Conservation (phyloP, 1,140 invertebrate genomes). For the Brachystomella parvula region DNA sequence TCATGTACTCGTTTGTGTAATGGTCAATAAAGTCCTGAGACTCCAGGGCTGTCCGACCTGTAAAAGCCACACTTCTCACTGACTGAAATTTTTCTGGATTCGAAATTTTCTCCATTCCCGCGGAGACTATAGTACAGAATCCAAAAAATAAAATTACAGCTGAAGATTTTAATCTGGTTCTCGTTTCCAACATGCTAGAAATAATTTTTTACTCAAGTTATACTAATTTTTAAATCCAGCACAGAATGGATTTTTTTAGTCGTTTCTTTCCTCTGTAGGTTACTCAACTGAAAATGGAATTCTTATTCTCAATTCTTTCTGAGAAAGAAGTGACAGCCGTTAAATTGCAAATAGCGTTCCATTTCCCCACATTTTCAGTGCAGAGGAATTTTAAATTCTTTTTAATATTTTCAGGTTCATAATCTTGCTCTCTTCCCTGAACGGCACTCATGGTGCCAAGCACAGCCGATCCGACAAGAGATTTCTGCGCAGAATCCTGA, state of each 20-base stretch:
- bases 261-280: too few species aligned
- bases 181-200: too few species aligned
- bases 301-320: conserved; percentile 3
- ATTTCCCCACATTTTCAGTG: not conserved
- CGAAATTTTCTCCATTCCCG: too few species aligned
- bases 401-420: conserved; percentile 29
- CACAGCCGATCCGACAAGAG: conserved; percentile 33
- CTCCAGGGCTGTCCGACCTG: not conserved
- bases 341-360: not conserved
- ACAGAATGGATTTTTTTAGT: too few species aligned
- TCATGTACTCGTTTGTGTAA: not conserved
- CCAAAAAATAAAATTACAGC: too few species aligned
- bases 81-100: conserved; percentile 2
- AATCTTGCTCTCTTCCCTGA: conserved; percentile 37
- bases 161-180: too few species aligned
- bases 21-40: not conserved
- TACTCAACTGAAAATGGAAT: too few species aligned
- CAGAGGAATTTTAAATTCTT: not conserved
- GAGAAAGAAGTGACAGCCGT: not conserved
- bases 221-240: too few species aligned
- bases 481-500: conserved; percentile 30
- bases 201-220: too few species aligned
- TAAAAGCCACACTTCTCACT: not conserved
- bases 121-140: too few species aligned
- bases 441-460: conserved; percentile 38